Percentiles rank a stretch among this genome's conserved stretches.
Evolutionary conservation across 2,888 invertebrate genomes (phyloP).

Genomic region (Drosophila barbarae): DNA sequence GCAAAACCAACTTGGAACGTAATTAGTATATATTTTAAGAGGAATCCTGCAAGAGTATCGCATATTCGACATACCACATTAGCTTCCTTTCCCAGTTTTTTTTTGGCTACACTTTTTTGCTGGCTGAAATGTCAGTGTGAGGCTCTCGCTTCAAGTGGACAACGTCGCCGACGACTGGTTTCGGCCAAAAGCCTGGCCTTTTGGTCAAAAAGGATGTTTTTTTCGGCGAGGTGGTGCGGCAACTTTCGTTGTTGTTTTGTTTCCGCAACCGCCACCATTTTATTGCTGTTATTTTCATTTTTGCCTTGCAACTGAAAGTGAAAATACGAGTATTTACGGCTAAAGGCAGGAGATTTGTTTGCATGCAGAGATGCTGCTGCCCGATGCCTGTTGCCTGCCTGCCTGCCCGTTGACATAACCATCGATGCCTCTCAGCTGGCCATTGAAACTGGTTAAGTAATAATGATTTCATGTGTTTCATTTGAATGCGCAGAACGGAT

Average conservation of each 20-base stretch:
- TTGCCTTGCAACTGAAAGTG: slow-evolving; percentile 56
- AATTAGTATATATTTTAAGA: too few relatives aligned
- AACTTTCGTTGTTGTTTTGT: slow-evolving; percentile 66
- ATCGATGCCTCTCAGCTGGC: slow-evolving; percentile 41
- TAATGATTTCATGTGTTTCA: slow-evolving; percentile 31
- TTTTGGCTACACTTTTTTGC: slow-evolving; percentile 18
- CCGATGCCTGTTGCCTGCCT: slow-evolving; percentile 43
- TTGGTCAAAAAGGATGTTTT: slow-evolving; percentile 65
- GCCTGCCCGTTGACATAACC: slow-evolving; percentile 58
- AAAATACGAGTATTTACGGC: slow-evolving; percentile 52
- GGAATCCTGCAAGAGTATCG: background rate
- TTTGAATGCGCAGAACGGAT: slow-evolving; percentile 33
- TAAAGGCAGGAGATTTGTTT: slow-evolving; percentile 35
- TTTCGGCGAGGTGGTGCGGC: slow-evolving; percentile 43
- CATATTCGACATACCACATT: too few relatives aligned
- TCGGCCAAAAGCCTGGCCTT: slow-evolving; percentile 45
- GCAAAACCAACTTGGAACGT: too few relatives aligned
- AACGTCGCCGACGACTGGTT: slow-evolving; percentile 45
- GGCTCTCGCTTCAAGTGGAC: slow-evolving; percentile 29
- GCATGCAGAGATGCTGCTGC: slow-evolving; percentile 37
- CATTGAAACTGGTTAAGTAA: slow-evolving; percentile 47
- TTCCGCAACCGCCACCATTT: slow-evolving; percentile 64
- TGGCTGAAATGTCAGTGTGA: slow-evolving; percentile 42
- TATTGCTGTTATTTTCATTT: slow-evolving; percentile 50
- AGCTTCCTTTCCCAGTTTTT: background rate